Conservation (phyloP, 1,140 invertebrate species). For the Berghia stephanieae region DNA sequence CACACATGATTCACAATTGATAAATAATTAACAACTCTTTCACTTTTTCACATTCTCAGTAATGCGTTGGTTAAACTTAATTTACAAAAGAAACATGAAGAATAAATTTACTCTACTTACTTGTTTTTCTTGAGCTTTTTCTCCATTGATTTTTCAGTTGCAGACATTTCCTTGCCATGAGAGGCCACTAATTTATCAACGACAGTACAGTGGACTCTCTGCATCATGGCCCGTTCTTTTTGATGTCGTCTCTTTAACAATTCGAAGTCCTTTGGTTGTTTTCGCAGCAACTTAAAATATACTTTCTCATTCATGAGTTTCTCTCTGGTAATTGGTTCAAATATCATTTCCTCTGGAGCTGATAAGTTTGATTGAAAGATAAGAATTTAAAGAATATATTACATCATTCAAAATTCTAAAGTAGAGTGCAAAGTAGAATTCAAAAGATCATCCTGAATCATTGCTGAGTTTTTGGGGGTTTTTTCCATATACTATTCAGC, state of each 20-base stretch:
- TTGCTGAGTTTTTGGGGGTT: too few relatives aligned
- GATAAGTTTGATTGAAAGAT: not conserved
- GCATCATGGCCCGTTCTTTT: slow-evolving; percentile 90
- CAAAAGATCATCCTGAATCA: too few relatives aligned
- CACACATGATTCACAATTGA: too few relatives aligned
- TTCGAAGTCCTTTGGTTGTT: slow-evolving; percentile 96
- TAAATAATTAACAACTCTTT: too few relatives aligned
- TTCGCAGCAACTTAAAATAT: slow-evolving; percentile 93
- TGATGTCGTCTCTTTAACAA: slow-evolving; percentile 89
- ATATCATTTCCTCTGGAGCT: slow-evolving; percentile 47
- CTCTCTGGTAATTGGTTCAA: slow-evolving; percentile 88
- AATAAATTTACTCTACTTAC: slow-evolving; percentile 37
- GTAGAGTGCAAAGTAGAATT: too few relatives aligned
- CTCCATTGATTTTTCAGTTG: slow-evolving; percentile 58
- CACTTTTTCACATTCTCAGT: not conserved
- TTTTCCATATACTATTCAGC: too few relatives aligned
- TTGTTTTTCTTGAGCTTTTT: slow-evolving; percentile 63
- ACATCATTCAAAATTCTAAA: too few relatives aligned
- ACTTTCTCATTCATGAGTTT: slow-evolving; percentile 90
- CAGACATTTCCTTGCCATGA: slow-evolving; percentile 62
- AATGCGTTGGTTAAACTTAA: not conserved
- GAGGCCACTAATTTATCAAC: slow-evolving; percentile 87
- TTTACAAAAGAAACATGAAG: slow-evolving; percentile 13
- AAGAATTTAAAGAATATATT: not conserved
- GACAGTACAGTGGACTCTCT: slow-evolving; percentile 93